Conservation (phyloP, 1,140 invertebrate species). For the Drosophila takahashii region DNA sequence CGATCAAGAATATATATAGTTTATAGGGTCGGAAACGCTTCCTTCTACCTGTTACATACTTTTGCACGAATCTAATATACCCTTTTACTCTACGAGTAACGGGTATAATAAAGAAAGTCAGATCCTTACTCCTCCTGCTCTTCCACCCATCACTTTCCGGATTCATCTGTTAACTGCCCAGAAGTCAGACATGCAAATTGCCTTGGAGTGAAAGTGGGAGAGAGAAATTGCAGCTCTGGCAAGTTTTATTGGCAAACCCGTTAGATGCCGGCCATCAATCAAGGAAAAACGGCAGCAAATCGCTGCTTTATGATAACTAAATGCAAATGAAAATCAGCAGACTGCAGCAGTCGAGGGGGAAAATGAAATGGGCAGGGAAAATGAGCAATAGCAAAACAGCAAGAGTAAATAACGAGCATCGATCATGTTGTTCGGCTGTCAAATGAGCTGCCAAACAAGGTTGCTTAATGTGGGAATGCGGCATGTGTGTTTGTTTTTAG, state of each 20-base stretch:
- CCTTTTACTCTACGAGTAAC: too few species aligned
- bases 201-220: conserved; percentile 16
- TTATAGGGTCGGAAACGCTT: too few species aligned
- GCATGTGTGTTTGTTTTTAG: conserved; percentile 55
- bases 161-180: conserved; percentile 28
- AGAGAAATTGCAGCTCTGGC: conserved; percentile 14
- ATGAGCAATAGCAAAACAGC: neutral
- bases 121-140: conserved; percentile 3
- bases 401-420: conserved; percentile 60
- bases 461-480: conserved; percentile 64
- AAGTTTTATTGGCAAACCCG: conserved; percentile 28
- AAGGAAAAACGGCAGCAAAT: conserved; percentile 36
- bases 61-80: too few species aligned
- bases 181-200: conserved; percentile 38
- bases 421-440: conserved; percentile 75
- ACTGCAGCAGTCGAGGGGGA: conserved; percentile 11
- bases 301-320: conserved; percentile 63
- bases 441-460: conserved; percentile 73
- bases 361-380: conserved; percentile 18
- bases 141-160: conserved; percentile 8
- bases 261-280: conserved; percentile 30
- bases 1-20: too few species aligned
- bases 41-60: too few species aligned
- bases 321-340: conserved; percentile 51
- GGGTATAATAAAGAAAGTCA: neutral